A percentile compares a stretch with the other conserved stretches of the same genome.
Conservation (phyloP, 2,888 invertebrate species). For the Dolomedes plantarius region DNA sequence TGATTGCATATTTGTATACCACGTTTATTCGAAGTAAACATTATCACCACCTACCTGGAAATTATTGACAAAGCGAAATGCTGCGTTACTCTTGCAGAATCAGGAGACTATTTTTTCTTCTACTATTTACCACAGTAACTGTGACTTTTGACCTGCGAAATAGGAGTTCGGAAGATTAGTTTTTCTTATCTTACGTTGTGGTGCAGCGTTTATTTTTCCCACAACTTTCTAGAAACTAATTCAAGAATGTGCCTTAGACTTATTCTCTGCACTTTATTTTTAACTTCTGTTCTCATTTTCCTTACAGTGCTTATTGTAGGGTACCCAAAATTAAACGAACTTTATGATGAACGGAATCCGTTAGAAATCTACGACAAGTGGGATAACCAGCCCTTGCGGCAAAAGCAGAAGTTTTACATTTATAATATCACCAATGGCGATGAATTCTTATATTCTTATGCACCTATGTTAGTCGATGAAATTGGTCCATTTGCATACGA, state of each 20-base stretch:
- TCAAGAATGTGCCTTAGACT: neutral
- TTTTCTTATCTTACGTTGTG: neutral
- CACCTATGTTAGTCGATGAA: slow-evolving; percentile 43
- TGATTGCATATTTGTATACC: too few relatives aligned
- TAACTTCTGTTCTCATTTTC: too few relatives aligned
- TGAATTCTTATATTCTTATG: slow-evolving; percentile 26
- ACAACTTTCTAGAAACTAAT: too few relatives aligned
- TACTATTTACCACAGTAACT: too few relatives aligned
- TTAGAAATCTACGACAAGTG: slow-evolving; percentile 35
- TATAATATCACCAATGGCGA: slow-evolving; percentile 56
- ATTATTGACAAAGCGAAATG: too few relatives aligned
- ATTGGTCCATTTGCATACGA: slow-evolving; percentile 53
- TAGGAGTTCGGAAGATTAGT: neutral
- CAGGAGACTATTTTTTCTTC: too few relatives aligned
- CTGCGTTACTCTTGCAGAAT: too few relatives aligned
- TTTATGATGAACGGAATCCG: neutral
- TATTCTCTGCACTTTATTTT: neutral
- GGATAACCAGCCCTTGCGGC: slow-evolving; percentile 30
- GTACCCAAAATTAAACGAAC: neutral
- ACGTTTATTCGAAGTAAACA: too few relatives aligned
- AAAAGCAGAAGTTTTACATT: slow-evolving; percentile 49
- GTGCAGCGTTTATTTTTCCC: too few relatives aligned
- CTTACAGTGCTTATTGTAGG: too few relatives aligned
- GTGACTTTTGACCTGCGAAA: neutral
- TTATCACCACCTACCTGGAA: too few relatives aligned